A percentile compares a stretch with the other conserved stretches of the same genome.
These are phyloP conservation scores for Sebastes hubbsi DNA, from an alignment of 2,797 vertebrate genomes.

Conservation along the genomic window DNA sequence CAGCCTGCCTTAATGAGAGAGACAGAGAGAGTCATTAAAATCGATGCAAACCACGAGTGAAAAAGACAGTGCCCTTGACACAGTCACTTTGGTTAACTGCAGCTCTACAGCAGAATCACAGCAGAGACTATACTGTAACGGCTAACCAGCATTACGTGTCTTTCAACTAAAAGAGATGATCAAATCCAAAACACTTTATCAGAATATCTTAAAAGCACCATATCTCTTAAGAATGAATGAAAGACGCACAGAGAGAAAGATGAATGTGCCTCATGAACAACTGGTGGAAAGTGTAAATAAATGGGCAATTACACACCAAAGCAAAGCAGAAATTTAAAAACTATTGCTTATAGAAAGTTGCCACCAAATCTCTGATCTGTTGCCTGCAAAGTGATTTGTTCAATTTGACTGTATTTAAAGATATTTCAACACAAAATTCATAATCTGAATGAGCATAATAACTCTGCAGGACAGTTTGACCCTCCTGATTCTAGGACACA, in stretches of 20 bases:
- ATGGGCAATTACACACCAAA: neutral
- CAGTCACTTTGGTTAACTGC: slow-evolving; percentile 42
- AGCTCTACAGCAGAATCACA: slow-evolving; percentile 25
- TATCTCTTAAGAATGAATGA: neutral
- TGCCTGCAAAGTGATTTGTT: neutral
- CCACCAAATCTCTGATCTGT: neutral
- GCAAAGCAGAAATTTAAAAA: neutral
- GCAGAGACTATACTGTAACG: neutral
- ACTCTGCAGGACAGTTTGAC: neutral
- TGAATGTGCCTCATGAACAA: neutral
- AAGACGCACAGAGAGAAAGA: neutral
- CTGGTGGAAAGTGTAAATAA: neutral
- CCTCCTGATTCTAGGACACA: neutral
- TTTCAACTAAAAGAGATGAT: neutral
- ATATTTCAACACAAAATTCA: neutral
- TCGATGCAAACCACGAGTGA: slow-evolving; percentile 69
- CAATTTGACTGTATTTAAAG: neutral
- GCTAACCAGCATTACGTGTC: neutral
- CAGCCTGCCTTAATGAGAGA: slow-evolving; percentile 42
- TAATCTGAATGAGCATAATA: neutral
- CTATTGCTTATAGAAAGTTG: neutral
- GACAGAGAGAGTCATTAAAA: slow-evolving; percentile 64
- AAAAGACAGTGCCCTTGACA: slow-evolving; percentile 74
- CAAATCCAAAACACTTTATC: neutral
- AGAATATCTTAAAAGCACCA: neutral